Base-by-base conservation (phyloP, 2,113 vertebrate genomes). In the Zingel zingel region DNA sequence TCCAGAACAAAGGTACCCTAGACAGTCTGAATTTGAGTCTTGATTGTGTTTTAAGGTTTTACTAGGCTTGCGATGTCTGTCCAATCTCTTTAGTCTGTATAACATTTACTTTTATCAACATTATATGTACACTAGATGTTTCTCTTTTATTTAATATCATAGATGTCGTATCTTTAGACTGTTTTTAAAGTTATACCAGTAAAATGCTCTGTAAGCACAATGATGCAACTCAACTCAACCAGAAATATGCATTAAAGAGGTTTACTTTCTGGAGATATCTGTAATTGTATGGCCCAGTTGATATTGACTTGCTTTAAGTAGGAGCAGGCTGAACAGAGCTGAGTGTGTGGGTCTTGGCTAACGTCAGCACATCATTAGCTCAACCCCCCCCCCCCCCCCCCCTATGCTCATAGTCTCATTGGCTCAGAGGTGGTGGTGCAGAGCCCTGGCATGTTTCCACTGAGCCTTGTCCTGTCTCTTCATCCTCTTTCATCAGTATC, bases 401-500 rank as follows among this genome's bases (percentile, higher is more conserved):
- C 70, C 73, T 86, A 56, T 69, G 74, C 80, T 82, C 68, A 57
- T 65, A 58, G 79, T 77, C 74, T 86, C 81, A 75, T 75, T 71
- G 77, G 82, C 79, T 90, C 57, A 36, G 80, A 85, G 66, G 67
- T 70, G 62, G 88, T 87, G 81, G 74, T 85, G 83, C 79, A 90
- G 77, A 82, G 65, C 59, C 59, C 36, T 91, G 84, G 87, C 88
- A 68, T 82, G 81, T 88, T 82, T 91, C 81, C 85, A 86, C 64
- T 1, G 47, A 75, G 64, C 79, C 5, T 16, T 61, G 83, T 81
- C 74, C 73, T 71, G 64, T 88, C 70, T 82, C 67, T 47, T 82
- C 73, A 30, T 45, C 58, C 43, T 62, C 53, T 87, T 51, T 59
- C 45, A 75, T 91, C 78, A 56, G 25, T 78, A 59, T 86, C 80